These are phyloP conservation scores for Ischnura elegans DNA, from an alignment of 2,888 invertebrate species.

Conservation along the genomic window DNA sequence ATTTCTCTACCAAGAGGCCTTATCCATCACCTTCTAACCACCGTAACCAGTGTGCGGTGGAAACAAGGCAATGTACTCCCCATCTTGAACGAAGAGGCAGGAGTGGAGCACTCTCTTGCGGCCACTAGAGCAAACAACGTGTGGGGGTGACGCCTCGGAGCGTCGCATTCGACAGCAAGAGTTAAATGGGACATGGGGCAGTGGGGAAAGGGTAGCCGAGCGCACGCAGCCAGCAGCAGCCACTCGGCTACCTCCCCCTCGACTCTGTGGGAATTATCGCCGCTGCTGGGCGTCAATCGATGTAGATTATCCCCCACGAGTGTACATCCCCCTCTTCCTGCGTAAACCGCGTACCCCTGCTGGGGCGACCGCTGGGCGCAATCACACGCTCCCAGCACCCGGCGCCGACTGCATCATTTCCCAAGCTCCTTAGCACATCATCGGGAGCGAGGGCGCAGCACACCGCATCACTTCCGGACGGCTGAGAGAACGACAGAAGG, in stretches of 20 bases:
- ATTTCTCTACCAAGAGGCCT: no score
- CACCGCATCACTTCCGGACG: no score
- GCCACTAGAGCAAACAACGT: conserved; percentile 56
- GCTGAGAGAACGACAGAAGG: no score
- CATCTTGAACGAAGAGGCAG: no score
- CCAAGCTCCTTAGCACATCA: conserved; percentile 54
- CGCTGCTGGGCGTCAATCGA: conserved; percentile 42
- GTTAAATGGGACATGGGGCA: neutral
- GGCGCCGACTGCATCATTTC: conserved; percentile 30
- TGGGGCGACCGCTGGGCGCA: neutral
- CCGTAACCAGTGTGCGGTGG: no score
- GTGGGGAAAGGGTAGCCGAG: no score
- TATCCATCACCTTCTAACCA: no score
- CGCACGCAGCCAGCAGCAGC: no score
- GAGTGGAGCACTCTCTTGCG: conserved; percentile 6
- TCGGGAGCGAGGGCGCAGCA: neutral
- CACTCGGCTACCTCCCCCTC: no score
- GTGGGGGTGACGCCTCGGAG: no score
- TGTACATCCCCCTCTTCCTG: neutral
- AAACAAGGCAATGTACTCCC: neutral
- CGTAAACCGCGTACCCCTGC: no score
- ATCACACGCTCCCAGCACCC: neutral
- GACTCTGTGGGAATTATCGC: neutral
- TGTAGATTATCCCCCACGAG: conserved; percentile 46
- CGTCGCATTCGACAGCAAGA: neutral